A percentile compares a stretch with the other conserved stretches of the same genome.
phyloP scores from a whole-genome alignment of 2,113 vertebrate species.

The Fulmarus glacialis region DNA sequence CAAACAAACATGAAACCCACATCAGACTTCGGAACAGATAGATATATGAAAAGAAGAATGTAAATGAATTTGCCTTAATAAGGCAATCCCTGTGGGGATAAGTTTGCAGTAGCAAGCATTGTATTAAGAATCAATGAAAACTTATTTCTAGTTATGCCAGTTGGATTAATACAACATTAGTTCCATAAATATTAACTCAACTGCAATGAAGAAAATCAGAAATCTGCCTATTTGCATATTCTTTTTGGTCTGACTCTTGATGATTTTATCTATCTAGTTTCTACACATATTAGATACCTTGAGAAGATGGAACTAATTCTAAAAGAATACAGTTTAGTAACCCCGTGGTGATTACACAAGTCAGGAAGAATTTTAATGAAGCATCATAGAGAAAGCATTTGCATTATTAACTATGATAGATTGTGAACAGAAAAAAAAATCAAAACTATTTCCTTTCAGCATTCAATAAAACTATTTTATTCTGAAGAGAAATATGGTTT shows the following conservation, averaged over 20 bases:
- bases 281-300: slow-evolving; percentile 4
- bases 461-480: background rate
- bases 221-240: background rate
- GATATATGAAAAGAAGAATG: background rate
- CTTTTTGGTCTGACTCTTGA: background rate
- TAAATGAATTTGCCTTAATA: background rate
- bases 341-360: slow-evolving; percentile 30
- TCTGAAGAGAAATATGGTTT: background rate
- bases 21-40: background rate
- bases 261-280: background rate
- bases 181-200: background rate
- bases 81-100: background rate
- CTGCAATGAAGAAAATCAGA: background rate
- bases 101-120: background rate
- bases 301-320: slow-evolving; percentile 24
- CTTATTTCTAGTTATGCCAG: background rate
- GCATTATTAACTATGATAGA: background rate
- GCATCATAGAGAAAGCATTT: slow-evolving; percentile 17
- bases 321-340: background rate
- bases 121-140: background rate
- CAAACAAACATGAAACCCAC: background rate
- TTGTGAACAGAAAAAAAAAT: background rate
- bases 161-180: background rate
- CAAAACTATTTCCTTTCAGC: background rate
- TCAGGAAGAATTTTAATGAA: slow-evolving; percentile 67